Evolutionary conservation across 1,140 invertebrate genomes (phyloP), one percentile per base, ranked within the genome.

Genomic region (Arion vulgaris): DNA sequence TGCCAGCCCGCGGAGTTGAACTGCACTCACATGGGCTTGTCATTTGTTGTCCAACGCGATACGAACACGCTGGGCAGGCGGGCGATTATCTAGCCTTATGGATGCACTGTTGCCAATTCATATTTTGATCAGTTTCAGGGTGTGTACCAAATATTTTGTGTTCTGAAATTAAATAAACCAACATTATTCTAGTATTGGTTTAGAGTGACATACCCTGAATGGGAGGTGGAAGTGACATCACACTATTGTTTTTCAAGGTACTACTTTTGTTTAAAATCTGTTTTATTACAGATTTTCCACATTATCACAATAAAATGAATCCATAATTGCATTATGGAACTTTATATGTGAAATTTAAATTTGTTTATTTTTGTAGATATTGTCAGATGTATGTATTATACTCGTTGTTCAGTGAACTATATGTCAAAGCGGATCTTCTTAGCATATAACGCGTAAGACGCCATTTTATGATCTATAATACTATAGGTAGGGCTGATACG

Each of bases 131-230:
- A n/a, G n/a, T n/a, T n/a, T n/a, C n/a, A n/a, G n/a, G n/a, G n/a
- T n/a, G n/a, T n/a, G n/a, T n/a, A n/a, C n/a, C n/a, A n/a, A n/a
- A n/a, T n/a, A n/a, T n/a, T n/a, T n/a, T n/a, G n/a, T n/a, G n/a
- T n/a, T n/a, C n/a, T n/a, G n/a, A n/a, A n/a, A n/a, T n/a, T n/a
- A n/a, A n/a, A n/a, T n/a, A n/a, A n/a, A n/a, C n/a, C n/a, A n/a
- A n/a, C n/a, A n/a, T n/a, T n/a, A n/a, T n/a, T n/a, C n/a, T n/a
- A 57, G 15, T 19, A 26, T 19, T 11, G 2, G 51, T 23, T 26
- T 57, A 19, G 51, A 57, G 51, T 57, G 51, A 23, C 19, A 92
- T 91, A 86, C 80, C 53, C 39, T 38, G 71, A 51, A 66, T 23
- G 66, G 75, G 57, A n/a, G 72, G 41, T 23, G 77, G 38, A 45